A percentile compares a stretch with the other conserved stretches of the same genome.
Conservation (phyloP, 2,797 vertebrate species). For the Acrossocheilus wenchowensis region DNA sequence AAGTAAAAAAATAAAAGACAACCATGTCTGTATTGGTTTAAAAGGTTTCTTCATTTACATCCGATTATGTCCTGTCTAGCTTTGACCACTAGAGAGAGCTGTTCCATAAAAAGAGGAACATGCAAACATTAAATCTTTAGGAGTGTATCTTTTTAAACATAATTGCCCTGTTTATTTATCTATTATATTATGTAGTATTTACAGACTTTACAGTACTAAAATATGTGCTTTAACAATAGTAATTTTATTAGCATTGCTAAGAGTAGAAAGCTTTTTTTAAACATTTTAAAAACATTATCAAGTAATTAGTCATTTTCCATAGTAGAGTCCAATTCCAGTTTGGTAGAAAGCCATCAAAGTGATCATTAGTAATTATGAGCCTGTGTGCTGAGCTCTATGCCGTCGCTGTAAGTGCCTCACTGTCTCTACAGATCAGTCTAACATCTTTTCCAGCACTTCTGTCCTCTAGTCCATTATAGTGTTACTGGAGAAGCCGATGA, state of each 20-base stretch:
- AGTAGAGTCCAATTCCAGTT: background rate
- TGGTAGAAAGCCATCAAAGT: background rate
- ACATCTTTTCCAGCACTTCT: constrained; percentile 18
- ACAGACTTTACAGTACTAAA: background rate
- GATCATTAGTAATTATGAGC: constrained; percentile 7
- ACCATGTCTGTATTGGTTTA: background rate
- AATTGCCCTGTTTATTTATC: background rate
- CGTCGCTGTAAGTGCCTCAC: background rate
- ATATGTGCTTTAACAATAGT: background rate
- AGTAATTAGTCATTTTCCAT: background rate
- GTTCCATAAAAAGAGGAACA: background rate
- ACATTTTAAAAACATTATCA: background rate
- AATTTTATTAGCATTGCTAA: background rate
- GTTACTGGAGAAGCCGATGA: constrained; percentile 26
- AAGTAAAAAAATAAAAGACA: background rate
- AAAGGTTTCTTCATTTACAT: background rate
- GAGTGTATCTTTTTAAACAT: background rate
- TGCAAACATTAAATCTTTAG: background rate
- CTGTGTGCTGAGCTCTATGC: background rate
- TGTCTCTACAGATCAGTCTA: constrained; percentile 26
- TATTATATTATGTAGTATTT: background rate
- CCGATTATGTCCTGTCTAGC: background rate
- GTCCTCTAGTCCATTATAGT: constrained; percentile 10
- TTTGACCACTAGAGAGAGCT: constrained; percentile 36
- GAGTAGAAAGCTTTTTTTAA: background rate